Base-by-base conservation (phyloP, 1,140 invertebrate genomes). In the Drosophila asahinai region DNA sequence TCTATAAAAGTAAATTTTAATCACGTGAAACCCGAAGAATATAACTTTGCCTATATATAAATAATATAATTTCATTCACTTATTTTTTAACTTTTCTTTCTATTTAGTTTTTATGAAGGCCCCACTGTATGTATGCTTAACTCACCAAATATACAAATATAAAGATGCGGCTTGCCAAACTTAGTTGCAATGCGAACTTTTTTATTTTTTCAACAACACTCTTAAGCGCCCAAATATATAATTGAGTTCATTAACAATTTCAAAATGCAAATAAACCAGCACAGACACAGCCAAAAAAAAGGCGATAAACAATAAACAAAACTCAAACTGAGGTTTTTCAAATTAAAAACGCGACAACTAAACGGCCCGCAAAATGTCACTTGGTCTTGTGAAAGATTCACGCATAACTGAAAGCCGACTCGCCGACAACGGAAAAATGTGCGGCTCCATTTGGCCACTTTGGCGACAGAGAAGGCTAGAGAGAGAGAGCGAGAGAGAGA, bases 371-470 rank as follows among this genome's bases (percentile, higher is more conserved):
- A 49, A 67, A 83, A 81, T 75, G 84, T 89, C 84, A 89, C 84
- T 90, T 74, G 73, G 80, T 86, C 87, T 91, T 91, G 86, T 91
- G 87, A 91, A 91, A 91, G 87, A 91, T 86, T 83, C 80, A 91
- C 87, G 87, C 80, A 79, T 91, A 77, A 91, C 87, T 91, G 83
- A 91, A 74, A 76, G 65, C 57, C 58, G 38, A 49, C 51, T 49
- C 19, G 25, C 36, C 22, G 63, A 11, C 33, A 57, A 63, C 15
- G 47, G 55, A 55, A 54, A 52, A 66, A 45, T 40, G 54, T 57
- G 17, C 58, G 59, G 27, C 58, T 62, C 27, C 42, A 15, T 33
- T 65, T 25, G 19, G 36, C 63, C 63, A 63, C 62, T 43, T 65
- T 55, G 52, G 36, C 14, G 36, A 57, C 36, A 40, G 19, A 57